Conservation (phyloP, 1,140 invertebrate genomes). For the Penaeus indicus region DNA sequence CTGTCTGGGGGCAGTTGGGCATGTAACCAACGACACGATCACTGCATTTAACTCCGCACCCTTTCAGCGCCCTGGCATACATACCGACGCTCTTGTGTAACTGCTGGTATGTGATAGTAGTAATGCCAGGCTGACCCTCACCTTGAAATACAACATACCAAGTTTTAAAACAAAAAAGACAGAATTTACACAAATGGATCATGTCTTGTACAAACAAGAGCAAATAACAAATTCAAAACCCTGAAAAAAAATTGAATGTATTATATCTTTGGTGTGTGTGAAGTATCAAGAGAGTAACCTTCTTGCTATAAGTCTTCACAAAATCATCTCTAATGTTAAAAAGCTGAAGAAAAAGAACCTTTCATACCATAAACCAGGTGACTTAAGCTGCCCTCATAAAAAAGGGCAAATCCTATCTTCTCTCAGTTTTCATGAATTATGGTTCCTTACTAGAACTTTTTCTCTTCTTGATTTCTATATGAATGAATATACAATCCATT, state of each 20-base stretch:
- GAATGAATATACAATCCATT: no score
- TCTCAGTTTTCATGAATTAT: no score
- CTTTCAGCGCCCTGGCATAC: conserved; percentile 71
- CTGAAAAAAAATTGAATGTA: not conserved
- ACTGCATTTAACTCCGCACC: conserved; percentile 70
- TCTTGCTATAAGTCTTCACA: no score
- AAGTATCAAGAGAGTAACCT: no score
- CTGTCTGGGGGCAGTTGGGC: conserved; percentile 68
- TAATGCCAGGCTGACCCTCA: conserved; percentile 69
- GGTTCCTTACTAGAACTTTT: no score
- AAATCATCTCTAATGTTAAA: no score
- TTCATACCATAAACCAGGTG: no score
- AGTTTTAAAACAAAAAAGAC: not conserved
- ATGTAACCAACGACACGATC: conserved; percentile 73
- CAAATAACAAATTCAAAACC: not conserved
- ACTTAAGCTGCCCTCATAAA: no score
- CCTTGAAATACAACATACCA: conserved; percentile 67
- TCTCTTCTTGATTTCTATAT: no score
- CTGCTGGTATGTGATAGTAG: conserved; percentile 70
- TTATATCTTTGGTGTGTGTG: no score
- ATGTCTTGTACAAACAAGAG: not conserved
- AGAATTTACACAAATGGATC: not conserved
- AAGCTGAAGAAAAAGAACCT: no score
- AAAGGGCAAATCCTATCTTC: no score
- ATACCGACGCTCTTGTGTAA: conserved; percentile 69